These are phyloP conservation scores for Paradoxurus hermaphroditus DNA, from an alignment of 2,113 vertebrate genomes.

Conservation along the genomic window DNA sequence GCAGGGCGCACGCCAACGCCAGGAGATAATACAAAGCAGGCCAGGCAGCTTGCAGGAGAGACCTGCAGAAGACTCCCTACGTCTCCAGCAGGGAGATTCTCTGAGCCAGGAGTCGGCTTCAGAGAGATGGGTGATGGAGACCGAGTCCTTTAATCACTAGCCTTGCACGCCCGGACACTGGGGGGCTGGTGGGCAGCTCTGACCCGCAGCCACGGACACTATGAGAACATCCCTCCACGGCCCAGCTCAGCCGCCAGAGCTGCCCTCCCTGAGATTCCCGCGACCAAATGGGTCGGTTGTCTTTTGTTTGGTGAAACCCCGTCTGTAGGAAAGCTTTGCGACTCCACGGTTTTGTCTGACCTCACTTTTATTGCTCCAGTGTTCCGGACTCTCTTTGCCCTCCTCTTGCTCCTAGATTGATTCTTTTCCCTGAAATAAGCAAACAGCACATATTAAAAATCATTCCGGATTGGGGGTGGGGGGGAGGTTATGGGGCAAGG, in stretches of 20 bases:
- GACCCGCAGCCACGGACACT: not conserved
- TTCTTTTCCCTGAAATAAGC: not conserved
- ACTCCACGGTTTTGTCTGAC: not conserved
- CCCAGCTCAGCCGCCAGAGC: not conserved
- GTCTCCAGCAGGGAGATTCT: not conserved
- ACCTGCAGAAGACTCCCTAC: not conserved
- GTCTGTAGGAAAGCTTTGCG: not conserved
- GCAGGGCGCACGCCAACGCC: not conserved
- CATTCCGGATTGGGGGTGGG: not conserved
- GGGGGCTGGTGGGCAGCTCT: not conserved
- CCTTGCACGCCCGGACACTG: not conserved
- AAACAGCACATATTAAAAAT: not conserved
- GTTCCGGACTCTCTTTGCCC: not conserved
- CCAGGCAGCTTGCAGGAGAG: not conserved
- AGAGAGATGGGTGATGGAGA: not conserved
- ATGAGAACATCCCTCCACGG: not conserved
- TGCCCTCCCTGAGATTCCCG: not conserved
- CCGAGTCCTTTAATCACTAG: not conserved
- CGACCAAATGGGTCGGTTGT: not conserved
- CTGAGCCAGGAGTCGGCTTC: not conserved
- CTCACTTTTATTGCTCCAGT: not conserved
- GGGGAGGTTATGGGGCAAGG: not conserved
- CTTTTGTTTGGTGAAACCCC: conserved; percentile 15
- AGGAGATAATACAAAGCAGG: not conserved
- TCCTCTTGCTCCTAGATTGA: not conserved